Evolutionary conservation across 2,888 invertebrate genomes (phyloP), one percentile per base, ranked within the genome.

Genomic region (Dioctria rufipes): DNA sequence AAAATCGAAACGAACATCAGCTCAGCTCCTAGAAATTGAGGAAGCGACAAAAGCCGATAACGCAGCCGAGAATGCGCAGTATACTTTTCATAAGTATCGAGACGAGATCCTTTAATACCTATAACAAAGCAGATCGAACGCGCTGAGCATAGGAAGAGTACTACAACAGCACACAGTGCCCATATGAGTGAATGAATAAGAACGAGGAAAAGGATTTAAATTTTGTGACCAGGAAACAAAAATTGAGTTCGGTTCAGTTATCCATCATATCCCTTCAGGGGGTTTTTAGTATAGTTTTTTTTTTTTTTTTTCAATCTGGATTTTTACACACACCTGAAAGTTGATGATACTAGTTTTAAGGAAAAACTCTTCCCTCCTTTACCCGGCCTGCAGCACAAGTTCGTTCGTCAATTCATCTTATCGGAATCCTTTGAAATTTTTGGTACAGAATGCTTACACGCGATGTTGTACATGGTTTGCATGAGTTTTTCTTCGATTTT

Each of bases 141-240:
- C 13, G n/a, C 49, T 25, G 49, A 11, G 25, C 13, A 25, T n/a
- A 42, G 6, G 43, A 43, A 25, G 37, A 46, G 25, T 8, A 25
- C 25, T 2, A 25, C 25, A 25, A 25, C 25, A 25, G 25, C 25
- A 25, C 25, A 25, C 46, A 40, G 40, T 71, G 71, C 67, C 42
- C 25, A 8, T 25, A 25, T 25, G 25, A 25, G 25, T 4, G 46
- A 71, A 5, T 8, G 71, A 71, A 51, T 51, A 37, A 39, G 54
- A 51, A 71, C 71, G 71, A 71, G 71, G 71, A 71, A 71, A 71
- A 71, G 71, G 40, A 71, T 54, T 39, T 3, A 49, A 37, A 6
- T 43, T 9, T n/a, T 9, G n/a, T 51, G 54, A 71, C 54, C 54
- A 71, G 71, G 71, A 71, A 71, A 71, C 54, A 40, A 13, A 37